Evolutionary conservation across 2,888 invertebrate species (phyloP).

Genomic region (Listrodromus nycthemerus): DNA sequence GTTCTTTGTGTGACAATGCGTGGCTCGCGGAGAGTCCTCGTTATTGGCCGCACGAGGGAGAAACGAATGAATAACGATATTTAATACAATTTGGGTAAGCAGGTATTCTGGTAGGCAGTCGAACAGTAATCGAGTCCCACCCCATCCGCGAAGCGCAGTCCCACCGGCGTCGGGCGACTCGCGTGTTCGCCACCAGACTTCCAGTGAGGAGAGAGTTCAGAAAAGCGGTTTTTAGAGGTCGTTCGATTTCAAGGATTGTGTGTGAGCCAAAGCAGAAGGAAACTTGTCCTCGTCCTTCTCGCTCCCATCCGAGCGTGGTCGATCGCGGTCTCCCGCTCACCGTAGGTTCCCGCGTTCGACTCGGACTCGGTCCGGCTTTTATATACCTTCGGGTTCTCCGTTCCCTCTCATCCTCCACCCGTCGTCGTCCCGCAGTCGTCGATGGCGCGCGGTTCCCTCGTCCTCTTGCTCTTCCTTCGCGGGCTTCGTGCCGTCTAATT

Average conservation of each 20-base stretch:
- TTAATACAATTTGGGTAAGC: slow-evolving; percentile 66
- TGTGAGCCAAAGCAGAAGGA: slow-evolving; percentile 59
- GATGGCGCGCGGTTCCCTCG: slow-evolving; percentile 52
- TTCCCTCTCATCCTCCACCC: slow-evolving; percentile 23
- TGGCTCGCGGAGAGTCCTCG: slow-evolving; percentile 7
- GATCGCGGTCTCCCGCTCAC: slow-evolving; percentile 44
- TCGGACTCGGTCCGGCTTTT: slow-evolving; percentile 48
- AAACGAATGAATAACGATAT: slow-evolving; percentile 65
- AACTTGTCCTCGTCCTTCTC: slow-evolving; percentile 62
- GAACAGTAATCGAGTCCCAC: slow-evolving; percentile 33
- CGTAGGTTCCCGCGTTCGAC: slow-evolving; percentile 11
- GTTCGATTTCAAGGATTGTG: slow-evolving; percentile 66
- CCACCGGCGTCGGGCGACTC: not conserved
- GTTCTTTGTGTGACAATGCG: slow-evolving; percentile 48
- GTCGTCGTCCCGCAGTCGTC: slow-evolving; percentile 49
- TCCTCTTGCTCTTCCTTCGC: slow-evolving; percentile 35
- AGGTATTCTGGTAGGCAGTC: slow-evolving; percentile 46
- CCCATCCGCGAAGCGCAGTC: slow-evolving; percentile 12
- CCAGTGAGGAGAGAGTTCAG: slow-evolving; percentile 39
- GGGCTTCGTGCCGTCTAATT: slow-evolving; percentile 60
- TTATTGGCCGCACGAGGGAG: slow-evolving; percentile 22
- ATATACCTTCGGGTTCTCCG: slow-evolving; percentile 30
- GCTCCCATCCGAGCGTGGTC: slow-evolving; percentile 18
- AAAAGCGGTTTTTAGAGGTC: slow-evolving; percentile 64
- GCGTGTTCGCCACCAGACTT: slow-evolving; percentile 36